Conservation (phyloP, 2,888 invertebrate species). For the Drosophila lutescens region DNA sequence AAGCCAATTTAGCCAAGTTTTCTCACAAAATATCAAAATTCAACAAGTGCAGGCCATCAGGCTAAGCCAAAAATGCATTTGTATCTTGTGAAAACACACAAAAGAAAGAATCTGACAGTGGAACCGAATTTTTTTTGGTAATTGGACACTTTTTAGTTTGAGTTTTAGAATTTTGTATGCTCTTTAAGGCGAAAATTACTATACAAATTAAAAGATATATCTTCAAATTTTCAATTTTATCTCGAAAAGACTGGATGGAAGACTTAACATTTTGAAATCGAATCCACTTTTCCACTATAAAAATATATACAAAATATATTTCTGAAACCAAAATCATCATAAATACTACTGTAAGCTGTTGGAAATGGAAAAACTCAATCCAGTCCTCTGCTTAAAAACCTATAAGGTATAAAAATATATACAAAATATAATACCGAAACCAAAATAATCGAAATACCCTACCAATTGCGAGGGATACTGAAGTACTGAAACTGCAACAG, state of each 20-base stretch:
- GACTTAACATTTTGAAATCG: too few relatives aligned
- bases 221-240: background rate
- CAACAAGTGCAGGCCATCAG: conserved; percentile 57
- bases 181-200: background rate
- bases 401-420: background rate
- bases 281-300: too few relatives aligned
- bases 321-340: too few relatives aligned
- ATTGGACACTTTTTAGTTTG: conserved; percentile 1
- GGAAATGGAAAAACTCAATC: too few relatives aligned
- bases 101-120: conserved; percentile 2
- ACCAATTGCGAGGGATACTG: conserved; percentile 1
- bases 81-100: conserved; percentile 37
- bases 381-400: too few relatives aligned
- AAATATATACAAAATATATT: too few relatives aligned
- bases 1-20: conserved; percentile 46
- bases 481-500: conserved; percentile 45
- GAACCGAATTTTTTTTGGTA: conserved; percentile 7
- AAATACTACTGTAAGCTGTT: too few relatives aligned
- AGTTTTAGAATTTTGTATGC: background rate
- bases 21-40: conserved; percentile 61
- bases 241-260: too few relatives aligned
- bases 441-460: background rate
- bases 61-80: conserved; percentile 42
- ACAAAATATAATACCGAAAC: background rate
- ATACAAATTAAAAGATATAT: background rate